These are phyloP conservation scores for Epistrophe grossulariae DNA, from an alignment of 2,888 invertebrate genomes.

Conservation along the genomic window DNA sequence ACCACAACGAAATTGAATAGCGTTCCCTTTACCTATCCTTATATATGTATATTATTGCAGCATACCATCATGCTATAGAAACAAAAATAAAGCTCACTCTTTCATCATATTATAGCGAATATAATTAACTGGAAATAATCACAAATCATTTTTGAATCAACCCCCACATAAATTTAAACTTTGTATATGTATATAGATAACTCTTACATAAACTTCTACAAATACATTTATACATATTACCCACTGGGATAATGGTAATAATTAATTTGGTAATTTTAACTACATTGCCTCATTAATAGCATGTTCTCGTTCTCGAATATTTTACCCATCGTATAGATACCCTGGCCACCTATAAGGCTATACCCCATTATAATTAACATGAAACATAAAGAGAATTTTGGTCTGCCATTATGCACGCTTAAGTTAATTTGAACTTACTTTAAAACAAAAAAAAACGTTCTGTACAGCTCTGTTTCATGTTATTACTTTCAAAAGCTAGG, in stretches of 20 bases:
- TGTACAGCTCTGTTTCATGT: neutral
- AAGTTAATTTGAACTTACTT: constrained; percentile 39
- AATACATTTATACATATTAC: neutral
- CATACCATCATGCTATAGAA: neutral
- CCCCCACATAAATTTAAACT: neutral
- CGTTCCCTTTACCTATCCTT: neutral
- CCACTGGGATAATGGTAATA: constrained; percentile 58
- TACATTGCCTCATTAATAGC: constrained; percentile 41
- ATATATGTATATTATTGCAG: neutral
- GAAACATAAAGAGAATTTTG: constrained; percentile 11
- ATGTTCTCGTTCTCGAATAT: constrained; percentile 2
- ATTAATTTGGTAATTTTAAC: constrained; percentile 69
- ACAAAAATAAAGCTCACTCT: constrained; percentile 25
- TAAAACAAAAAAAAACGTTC: neutral
- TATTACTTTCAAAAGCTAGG: too few species aligned
- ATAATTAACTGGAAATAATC: constrained; percentile 74
- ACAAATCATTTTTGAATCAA: constrained; percentile 68
- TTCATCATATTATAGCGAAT: constrained; percentile 49
- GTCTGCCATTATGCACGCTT: constrained; percentile 11
- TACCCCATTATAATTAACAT: constrained; percentile 41
- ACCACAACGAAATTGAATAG: constrained; percentile 53
- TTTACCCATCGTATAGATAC: constrained; percentile 3
- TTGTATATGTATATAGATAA: neutral
- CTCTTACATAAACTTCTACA: neutral
- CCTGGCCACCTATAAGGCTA: neutral